Base-by-base conservation (phyloP, 1,140 invertebrate species). In the Eumeta japonica region DNA sequence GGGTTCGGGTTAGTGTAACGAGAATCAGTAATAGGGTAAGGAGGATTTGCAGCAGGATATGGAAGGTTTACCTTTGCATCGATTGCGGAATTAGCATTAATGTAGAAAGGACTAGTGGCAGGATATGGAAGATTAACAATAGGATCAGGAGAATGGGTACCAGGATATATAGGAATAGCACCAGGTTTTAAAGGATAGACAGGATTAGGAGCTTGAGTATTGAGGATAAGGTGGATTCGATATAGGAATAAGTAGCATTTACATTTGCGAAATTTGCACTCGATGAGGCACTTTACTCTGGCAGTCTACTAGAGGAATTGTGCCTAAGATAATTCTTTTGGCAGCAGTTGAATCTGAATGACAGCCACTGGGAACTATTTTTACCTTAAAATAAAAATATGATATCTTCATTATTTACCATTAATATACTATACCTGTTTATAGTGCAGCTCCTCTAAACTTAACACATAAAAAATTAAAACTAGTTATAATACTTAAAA, bases 241-340 rank as follows among this genome's bases (percentile, higher is more conserved):
- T 1, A 13, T 7, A 15, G 40, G 42, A 35, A 45, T 48, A 18
- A 45, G 39, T n/a, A n/a, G n/a, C n/a, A n/a, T n/a, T n/a, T n/a
- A 37, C 10, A 56, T 2, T n/a, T n/a, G n/a, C n/a, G 24, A 55
- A 40, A 55, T 42, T 44, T 62, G 59, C 39, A 55, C 45, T 10
- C 50, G 45, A 1, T 56, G 18, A 1, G 54, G 55, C 4, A 75
- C 61, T 9, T 76, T 65, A 16, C 79, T 72, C 42, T 68, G 65
- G 12, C 63, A 59, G 4, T 64, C 72, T 1, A 57, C 55, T 29
- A 81, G 46, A 2, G 86, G 85, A 34, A 86, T 65, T 10, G 81
- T 84, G 7, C 86, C 85, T 35, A 88, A 77, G 2, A 79, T 75
- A 10, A 88, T 66, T 1, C 71, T 58, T 13, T 78, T 72, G 18